Percentiles rank a stretch among this genome's conserved stretches.
These are phyloP conservation scores for Thelaira solivaga DNA, from an alignment of 2,888 invertebrate species.

Conservation along the genomic window DNA sequence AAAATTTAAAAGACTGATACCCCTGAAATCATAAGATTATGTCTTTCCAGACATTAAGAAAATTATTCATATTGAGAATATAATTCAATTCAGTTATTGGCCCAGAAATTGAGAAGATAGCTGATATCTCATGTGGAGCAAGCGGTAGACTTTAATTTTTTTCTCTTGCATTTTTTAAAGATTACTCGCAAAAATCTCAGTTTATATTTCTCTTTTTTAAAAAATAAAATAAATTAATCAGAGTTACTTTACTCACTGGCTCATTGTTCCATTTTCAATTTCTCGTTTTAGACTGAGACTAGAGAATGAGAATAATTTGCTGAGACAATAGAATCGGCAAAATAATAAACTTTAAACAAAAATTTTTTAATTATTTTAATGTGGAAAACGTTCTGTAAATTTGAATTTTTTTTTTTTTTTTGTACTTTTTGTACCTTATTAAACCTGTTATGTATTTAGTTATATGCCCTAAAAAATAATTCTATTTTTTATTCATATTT, in stretches of 20 bases:
- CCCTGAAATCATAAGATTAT: too few relatives aligned
- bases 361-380: not conserved
- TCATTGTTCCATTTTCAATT: conserved; percentile 71
- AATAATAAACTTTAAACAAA: conserved; percentile 7
- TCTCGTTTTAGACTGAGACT: conserved; percentile 68
- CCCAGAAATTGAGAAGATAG: too few relatives aligned
- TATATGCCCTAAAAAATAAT: conserved; percentile 43
- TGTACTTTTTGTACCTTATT: not conserved
- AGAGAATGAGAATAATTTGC: conserved; percentile 71
- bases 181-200: not conserved
- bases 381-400: not conserved
- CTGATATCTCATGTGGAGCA: too few relatives aligned
- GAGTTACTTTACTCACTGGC: conserved; percentile 53
- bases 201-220: not conserved
- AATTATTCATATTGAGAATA: too few relatives aligned
- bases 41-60: too few relatives aligned
- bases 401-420: not conserved
- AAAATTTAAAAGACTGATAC: too few relatives aligned
- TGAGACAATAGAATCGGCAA: conserved; percentile 56
- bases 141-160: too few relatives aligned
- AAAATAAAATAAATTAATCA: not conserved
- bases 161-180: too few relatives aligned
- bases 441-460: too few relatives aligned
- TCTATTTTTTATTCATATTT: conserved; percentile 42
- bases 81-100: too few relatives aligned